phyloP scores from a whole-genome alignment of 2,113 vertebrate genomes.

The Nansenia antarctica region DNA sequence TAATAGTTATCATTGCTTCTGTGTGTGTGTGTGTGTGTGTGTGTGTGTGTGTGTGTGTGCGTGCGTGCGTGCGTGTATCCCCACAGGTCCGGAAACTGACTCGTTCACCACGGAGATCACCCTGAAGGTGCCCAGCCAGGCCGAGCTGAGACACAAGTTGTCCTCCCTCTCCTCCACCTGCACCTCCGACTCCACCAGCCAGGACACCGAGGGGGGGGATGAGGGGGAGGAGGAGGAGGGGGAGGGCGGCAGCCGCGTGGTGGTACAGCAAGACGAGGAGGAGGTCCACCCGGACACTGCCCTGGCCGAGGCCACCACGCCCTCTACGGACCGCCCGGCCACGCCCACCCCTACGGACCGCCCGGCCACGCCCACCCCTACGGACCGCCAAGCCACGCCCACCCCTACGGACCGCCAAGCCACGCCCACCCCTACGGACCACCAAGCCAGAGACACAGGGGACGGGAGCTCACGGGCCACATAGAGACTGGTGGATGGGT shows the following conservation, averaged over 20 bases:
- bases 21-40: no score
- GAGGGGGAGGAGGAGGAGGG: constrained; percentile 71
- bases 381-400: background rate
- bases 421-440: background rate
- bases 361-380: no score
- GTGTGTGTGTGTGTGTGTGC: no score
- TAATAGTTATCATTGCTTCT: no score
- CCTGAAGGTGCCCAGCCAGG: constrained; percentile 85
- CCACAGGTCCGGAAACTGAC: constrained; percentile 77
- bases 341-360: no score
- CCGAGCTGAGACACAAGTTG: constrained; percentile 76
- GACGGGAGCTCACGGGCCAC: background rate
- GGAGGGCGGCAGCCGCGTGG: constrained; percentile 52
- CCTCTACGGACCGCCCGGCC: no score
- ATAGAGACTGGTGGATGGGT: background rate
- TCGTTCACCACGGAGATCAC: constrained; percentile 78
- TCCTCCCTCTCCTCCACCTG: constrained; percentile 80
- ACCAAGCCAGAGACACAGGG: background rate
- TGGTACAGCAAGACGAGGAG: constrained; percentile 83
- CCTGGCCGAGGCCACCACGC: constrained; percentile 55
- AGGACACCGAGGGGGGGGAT: constrained; percentile 76
- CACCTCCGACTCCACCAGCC: constrained; percentile 79
- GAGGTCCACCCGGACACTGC: constrained; percentile 83
- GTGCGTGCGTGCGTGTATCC: no score
- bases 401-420: no score